Evolutionary conservation across 2,113 vertebrate species (phyloP).

Genomic region (Apeltes quadracus): DNA sequence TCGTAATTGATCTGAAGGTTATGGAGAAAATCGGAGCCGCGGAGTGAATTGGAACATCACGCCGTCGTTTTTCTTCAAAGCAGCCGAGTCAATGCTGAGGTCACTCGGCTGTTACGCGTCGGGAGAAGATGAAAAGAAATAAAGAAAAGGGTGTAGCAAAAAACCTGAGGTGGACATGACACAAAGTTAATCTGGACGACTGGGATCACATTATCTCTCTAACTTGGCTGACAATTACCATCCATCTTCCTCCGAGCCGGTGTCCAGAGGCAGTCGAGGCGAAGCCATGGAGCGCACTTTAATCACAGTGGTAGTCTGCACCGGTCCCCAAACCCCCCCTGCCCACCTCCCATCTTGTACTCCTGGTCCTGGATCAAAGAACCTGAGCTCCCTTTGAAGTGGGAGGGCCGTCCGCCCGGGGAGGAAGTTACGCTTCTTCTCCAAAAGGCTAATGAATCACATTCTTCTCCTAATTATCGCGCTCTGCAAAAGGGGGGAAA

Average conservation of each 20-base stretch:
- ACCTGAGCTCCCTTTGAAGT: conserved; percentile 69
- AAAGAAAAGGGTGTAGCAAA: conserved; percentile 37
- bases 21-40: conserved; percentile 35
- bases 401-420: conserved; percentile 43
- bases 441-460: conserved; percentile 75
- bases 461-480: conserved; percentile 74
- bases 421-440: conserved; percentile 58
- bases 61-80: conserved; percentile 52
- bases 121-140: conserved; percentile 45
- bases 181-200: conserved; percentile 66
- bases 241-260: conserved; percentile 57
- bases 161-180: conserved; percentile 50
- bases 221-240: conserved; percentile 64
- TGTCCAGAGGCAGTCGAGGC: conserved; percentile 60
- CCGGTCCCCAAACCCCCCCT: conserved; percentile 7
- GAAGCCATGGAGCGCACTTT: conserved; percentile 46
- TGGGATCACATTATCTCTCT: conserved; percentile 67
- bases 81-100: conserved; percentile 42
- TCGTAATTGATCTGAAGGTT: conserved; percentile 49
- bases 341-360: neutral
- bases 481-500: conserved; percentile 38
- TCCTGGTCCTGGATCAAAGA: conserved; percentile 70
- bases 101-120: conserved; percentile 52
- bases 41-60: conserved; percentile 57
- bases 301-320: conserved; percentile 50